Conservation (phyloP, 2,888 invertebrate genomes). For the Plebejus melissa region DNA sequence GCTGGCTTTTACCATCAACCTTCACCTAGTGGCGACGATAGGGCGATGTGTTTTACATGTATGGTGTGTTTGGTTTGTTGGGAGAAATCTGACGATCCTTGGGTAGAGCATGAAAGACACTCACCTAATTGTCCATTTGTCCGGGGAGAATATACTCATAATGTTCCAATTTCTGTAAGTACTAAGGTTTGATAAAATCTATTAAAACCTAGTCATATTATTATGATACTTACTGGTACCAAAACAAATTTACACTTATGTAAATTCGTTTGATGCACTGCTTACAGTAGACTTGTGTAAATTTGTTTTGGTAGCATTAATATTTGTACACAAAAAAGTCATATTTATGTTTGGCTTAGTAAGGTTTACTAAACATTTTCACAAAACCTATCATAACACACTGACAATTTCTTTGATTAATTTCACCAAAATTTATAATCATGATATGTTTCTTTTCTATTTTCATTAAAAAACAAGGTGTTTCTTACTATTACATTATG, state of each 20-base stretch:
- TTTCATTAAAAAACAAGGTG: not conserved
- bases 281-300: too few species aligned
- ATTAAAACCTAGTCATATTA: too few species aligned
- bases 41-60: slow-evolving; percentile 98
- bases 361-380: too few species aligned
- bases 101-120: slow-evolving; percentile 97
- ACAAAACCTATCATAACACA: too few species aligned
- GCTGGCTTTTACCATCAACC: slow-evolving; percentile 98
- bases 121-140: slow-evolving; percentile 96
- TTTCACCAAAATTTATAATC: not conserved
- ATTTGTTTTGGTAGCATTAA: too few species aligned
- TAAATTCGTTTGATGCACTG: too few species aligned
- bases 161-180: slow-evolving; percentile 89
- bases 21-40: slow-evolving; percentile 92
- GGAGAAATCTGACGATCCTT: slow-evolving; percentile 98
- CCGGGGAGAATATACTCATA: slow-evolving; percentile 95
- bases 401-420: too few species aligned
- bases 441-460: not conserved
- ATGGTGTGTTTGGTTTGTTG: slow-evolving; percentile 96
- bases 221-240: too few species aligned
- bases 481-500: slow-evolving; percentile 11
- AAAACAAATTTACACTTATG: too few species aligned
- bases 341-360: too few species aligned
- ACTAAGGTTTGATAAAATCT: too few species aligned
- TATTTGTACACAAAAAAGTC: too few species aligned